Conservation (phyloP, 2,888 invertebrate species). For the Plebejus argus region DNA sequence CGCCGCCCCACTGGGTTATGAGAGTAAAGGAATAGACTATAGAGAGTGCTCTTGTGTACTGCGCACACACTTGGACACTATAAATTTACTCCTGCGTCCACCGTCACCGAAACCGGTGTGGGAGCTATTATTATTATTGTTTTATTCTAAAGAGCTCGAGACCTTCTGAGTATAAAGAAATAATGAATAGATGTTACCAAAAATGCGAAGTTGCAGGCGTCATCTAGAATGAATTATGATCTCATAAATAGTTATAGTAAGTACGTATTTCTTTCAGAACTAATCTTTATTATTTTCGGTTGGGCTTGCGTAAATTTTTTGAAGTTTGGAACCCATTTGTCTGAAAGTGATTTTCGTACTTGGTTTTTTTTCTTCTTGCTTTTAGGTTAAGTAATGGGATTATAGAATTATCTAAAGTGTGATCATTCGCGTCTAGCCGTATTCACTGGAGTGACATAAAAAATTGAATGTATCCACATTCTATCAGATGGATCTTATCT, state of each 20-base stretch:
- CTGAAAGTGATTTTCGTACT: not conserved
- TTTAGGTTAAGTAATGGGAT: not conserved
- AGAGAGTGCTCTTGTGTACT: too few species aligned
- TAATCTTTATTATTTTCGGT: not conserved
- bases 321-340: not conserved
- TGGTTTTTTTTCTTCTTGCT: not conserved
- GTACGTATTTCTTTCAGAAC: not conserved
- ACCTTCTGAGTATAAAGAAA: not conserved
- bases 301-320: not conserved
- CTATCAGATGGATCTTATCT: conserved; percentile 22
- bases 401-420: conserved; percentile 8
- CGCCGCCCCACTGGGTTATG: too few species aligned
- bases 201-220: too few species aligned
- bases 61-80: too few species aligned
- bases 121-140: too few species aligned
- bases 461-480: conserved; percentile 4
- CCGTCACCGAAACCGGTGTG: too few species aligned
- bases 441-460: conserved; percentile 16
- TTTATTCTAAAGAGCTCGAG: not conserved
- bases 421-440: not conserved
- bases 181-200: too few species aligned
- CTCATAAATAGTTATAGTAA: too few species aligned
- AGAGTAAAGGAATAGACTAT: too few species aligned
- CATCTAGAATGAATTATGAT: too few species aligned
- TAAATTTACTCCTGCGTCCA: too few species aligned